These are phyloP conservation scores for Amphibalanus amphitrite DNA, from an alignment of 1,140 invertebrate genomes.

Conservation along the genomic window DNA sequence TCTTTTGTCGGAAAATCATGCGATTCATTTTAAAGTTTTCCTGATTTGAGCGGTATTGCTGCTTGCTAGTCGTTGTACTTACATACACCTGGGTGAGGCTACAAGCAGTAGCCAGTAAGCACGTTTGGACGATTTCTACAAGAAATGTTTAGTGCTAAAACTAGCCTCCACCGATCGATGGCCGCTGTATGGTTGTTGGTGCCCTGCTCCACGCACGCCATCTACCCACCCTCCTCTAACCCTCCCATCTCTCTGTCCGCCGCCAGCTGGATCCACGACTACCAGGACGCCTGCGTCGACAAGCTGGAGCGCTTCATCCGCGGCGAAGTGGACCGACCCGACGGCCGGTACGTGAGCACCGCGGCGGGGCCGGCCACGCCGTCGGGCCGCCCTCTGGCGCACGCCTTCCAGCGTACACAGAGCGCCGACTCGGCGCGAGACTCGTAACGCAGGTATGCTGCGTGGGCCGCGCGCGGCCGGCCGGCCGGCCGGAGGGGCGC, in stretches of 20 bases:
- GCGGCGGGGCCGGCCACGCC: neutral
- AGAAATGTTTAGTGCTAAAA: too few relatives aligned
- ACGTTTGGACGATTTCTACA: too few relatives aligned
- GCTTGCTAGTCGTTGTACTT: too few relatives aligned
- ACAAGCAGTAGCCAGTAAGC: too few relatives aligned
- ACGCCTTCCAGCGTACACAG: constrained; percentile 14
- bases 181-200: too few relatives aligned
- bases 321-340: constrained; percentile 22
- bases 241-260: neutral
- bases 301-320: constrained; percentile 64
- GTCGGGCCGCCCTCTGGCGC: constrained; percentile 13
- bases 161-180: too few relatives aligned
- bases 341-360: neutral
- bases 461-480: neutral
- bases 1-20: too few relatives aligned
- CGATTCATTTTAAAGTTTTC: too few relatives aligned
- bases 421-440: constrained; percentile 8
- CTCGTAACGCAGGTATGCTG: constrained; percentile 1
- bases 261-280: constrained; percentile 90
- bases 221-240: neutral
- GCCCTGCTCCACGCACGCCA: neutral
- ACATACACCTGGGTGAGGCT: too few relatives aligned
- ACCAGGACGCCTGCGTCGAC: constrained; percentile 97
- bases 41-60: too few relatives aligned
- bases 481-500: neutral